Conservation (phyloP, 2,113 vertebrate genomes). For the Columba janthina region DNA sequence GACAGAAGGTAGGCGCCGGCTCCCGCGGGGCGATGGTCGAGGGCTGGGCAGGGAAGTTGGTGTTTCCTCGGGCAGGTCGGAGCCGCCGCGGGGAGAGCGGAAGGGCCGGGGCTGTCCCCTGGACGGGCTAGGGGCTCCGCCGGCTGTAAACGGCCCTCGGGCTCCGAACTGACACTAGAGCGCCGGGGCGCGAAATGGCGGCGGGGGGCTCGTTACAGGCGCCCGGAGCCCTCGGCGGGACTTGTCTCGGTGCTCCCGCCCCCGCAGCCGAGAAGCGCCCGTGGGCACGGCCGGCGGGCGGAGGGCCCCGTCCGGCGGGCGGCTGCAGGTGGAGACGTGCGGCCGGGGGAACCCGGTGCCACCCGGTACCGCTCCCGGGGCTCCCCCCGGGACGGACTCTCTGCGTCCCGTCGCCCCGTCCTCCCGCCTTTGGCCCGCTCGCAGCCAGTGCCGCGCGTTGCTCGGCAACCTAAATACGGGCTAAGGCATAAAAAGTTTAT, state of each 20-base stretch:
- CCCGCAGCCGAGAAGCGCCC: not conserved
- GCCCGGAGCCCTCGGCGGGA: not conserved
- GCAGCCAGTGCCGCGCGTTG: not conserved
- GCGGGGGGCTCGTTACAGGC: not conserved
- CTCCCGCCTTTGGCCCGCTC: too few species aligned
- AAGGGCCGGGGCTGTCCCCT: not conserved
- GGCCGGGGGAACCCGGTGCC: not conserved
- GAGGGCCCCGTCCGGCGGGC: not conserved
- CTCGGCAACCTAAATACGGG: rapidly evolving
- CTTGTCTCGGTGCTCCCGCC: not conserved
- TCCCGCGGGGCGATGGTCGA: not conserved
- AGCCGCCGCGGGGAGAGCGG: not conserved
- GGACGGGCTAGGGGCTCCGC: too few species aligned
- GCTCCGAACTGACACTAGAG: not conserved
- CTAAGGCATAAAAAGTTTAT: rapidly evolving
- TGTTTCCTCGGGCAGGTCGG: not conserved
- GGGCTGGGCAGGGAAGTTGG: not conserved
- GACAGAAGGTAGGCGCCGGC: slow-evolving; percentile 84
- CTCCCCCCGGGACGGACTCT: not conserved
- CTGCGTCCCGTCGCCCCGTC: not conserved
- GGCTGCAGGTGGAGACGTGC: not conserved
- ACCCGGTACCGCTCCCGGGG: too few species aligned
- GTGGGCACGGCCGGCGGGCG: not conserved
- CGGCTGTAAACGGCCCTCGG: not conserved
- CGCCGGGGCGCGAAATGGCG: not conserved